phyloP scores from a whole-genome alignment of 2,797 vertebrate genomes.

The Mastacembelus armatus region DNA sequence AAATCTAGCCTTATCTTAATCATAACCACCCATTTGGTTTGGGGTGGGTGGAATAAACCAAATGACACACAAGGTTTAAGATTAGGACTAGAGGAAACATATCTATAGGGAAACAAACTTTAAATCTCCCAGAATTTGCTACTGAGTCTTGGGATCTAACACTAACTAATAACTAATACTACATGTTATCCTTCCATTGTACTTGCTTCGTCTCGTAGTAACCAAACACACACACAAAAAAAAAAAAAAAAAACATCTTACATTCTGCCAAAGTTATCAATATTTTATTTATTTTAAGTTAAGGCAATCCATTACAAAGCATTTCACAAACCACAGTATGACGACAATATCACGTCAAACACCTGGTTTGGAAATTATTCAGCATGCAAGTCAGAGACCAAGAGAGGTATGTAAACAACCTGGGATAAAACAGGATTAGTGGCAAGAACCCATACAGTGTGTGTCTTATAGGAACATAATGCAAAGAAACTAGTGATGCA shows the following conservation, averaged over 20 bases:
- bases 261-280: constrained; percentile 80
- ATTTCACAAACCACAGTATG: constrained; percentile 86
- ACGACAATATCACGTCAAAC: constrained; percentile 84
- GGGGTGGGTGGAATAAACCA: no score
- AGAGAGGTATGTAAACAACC: constrained; percentile 82
- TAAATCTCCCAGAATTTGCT: no score
- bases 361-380: constrained; percentile 83
- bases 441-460: constrained; percentile 70
- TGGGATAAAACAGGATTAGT: constrained; percentile 75
- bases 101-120: no score
- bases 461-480: constrained; percentile 62
- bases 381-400: constrained; percentile 86
- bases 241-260: constrained; percentile 29
- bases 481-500: constrained; percentile 63
- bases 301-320: constrained; percentile 90
- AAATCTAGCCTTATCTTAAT: no score
- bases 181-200: not conserved
- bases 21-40: no score
- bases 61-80: no score
- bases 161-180: no score
- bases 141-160: no score
- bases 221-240: constrained; percentile 53
- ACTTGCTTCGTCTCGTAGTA: not conserved
- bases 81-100: no score
- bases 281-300: constrained; percentile 85